Base-by-base conservation (phyloP, 92 coral and sea anemone species). In the Heteractis magnifica region DNA sequence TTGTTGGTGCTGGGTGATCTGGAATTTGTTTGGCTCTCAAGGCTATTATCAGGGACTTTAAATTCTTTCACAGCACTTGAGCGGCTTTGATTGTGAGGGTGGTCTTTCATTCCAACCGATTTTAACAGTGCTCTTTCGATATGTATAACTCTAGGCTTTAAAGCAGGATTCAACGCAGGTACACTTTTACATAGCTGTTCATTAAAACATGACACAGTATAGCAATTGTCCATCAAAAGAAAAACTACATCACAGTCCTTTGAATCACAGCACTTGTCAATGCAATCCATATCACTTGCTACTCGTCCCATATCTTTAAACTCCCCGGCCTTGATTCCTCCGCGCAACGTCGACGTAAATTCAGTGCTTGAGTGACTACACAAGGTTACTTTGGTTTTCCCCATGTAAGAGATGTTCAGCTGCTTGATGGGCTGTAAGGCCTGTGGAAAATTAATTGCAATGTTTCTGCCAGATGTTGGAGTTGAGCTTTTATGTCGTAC, bases 211-310 rank as follows among this genome's bases (percentile, higher is more conserved):
- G 85, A 79, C 16, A 96, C 94, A 77, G 90, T 41, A 82, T 86
- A 96, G 56, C 99, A 96, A 20, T 87, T 90, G 60, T 90, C 86
- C 49, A 90, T 84, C 84, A 96, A 83, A 90, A 96, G 77, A 65
- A 96, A 94, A 1, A 93, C 99, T 8, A 88, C 93, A 80, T 94
- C 90, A 51, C 99, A 96, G 0, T 85, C 75, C 23, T 79, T 79
- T 2, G 82, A 50, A 9, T 80, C 60, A 56, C 99, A 96, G 41
- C 97, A 93, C 50, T 87, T 86, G 51, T 82, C 86, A 59, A 91
- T 76, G 82, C 97, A 93, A 44, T 93, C 93, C 77, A 59, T 49
- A 56, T 91, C 94, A 48, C 65, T 85, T 10, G 68, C 51, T 12
- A 87, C 94, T 74, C 26, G 44, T 8, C 88, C 94, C 10, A 82